Conservation (phyloP, 35 echinoderm and acorn worm species). For the Holothuria glaberrima region DNA sequence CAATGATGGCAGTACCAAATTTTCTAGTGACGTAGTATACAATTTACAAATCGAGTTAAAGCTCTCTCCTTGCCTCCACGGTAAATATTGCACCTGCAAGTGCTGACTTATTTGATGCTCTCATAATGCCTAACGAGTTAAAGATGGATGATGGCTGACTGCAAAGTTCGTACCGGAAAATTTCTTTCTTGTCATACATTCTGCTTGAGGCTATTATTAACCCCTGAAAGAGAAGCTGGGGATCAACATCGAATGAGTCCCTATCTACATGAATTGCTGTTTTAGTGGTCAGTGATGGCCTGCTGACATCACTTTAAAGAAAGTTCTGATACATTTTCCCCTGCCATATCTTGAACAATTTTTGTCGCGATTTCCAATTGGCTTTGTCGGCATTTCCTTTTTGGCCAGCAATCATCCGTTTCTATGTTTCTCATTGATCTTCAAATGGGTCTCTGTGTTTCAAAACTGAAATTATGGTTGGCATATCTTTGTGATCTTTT, state of each 20-base stretch:
- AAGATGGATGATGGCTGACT: slow-evolving; percentile 39
- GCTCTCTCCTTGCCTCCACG: slow-evolving; percentile 32
- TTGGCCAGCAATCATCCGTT: slow-evolving; percentile 46
- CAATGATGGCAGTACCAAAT: slow-evolving; percentile 31
- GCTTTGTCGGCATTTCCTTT: slow-evolving; percentile 65
- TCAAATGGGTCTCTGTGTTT: too few species aligned
- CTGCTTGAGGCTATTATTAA: neutral
- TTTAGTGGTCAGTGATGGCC: slow-evolving; percentile 61
- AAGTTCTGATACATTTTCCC: slow-evolving; percentile 23
- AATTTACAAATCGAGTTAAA: too few species aligned
- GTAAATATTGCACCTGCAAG: slow-evolving; percentile 37
- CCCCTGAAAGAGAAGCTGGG: slow-evolving; percentile 14
- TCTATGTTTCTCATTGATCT: slow-evolving; percentile 59
- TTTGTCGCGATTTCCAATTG: slow-evolving; percentile 52
- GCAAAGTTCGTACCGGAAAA: slow-evolving; percentile 20
- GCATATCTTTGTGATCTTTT: too few species aligned
- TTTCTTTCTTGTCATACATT: neutral
- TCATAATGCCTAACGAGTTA: slow-evolving; percentile 22
- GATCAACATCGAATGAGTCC: slow-evolving; percentile 20
- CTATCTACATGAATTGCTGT: slow-evolving; percentile 20
- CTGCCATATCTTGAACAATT: slow-evolving; percentile 63
- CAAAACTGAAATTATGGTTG: too few species aligned
- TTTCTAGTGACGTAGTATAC: slow-evolving; percentile 37
- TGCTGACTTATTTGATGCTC: slow-evolving; percentile 13
- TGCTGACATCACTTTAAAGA: slow-evolving; percentile 62